phyloP scores from a whole-genome alignment of 2,113 vertebrate genomes.

The Toxotes jaculatrix region DNA sequence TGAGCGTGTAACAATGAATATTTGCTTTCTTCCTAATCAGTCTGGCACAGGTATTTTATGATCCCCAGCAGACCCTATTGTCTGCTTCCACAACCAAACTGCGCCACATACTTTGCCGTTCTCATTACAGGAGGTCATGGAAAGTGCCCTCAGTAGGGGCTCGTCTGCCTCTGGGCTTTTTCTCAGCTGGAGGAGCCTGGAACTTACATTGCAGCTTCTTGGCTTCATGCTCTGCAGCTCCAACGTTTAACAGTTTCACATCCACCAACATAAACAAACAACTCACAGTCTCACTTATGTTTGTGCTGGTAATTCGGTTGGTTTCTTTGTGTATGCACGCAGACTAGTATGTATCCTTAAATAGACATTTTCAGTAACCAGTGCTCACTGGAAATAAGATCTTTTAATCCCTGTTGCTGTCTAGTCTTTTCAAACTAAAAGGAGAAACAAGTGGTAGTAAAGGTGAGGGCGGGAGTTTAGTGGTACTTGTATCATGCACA shows the following conservation, averaged over 20 bases:
- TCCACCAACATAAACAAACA: conserved; percentile 61
- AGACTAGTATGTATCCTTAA: conserved; percentile 35
- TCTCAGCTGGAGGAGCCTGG: conserved; percentile 52
- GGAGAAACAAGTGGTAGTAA: conserved; percentile 57
- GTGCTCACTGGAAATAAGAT: conserved; percentile 69
- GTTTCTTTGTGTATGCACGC: not conserved
- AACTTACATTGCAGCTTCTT: conserved; percentile 58
- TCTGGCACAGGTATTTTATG: conserved; percentile 60
- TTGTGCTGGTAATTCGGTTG: conserved; percentile 12
- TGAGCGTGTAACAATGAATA: conserved; percentile 46
- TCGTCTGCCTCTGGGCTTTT: conserved; percentile 55
- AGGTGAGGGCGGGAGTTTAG: conserved; percentile 31
- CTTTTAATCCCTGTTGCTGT: conserved; percentile 64
- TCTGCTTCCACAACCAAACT: conserved; percentile 62
- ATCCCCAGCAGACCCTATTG: conserved; percentile 66
- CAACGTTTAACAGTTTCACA: conserved; percentile 65
- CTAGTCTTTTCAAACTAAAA: conserved; percentile 62
- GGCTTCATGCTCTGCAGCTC: conserved; percentile 46
- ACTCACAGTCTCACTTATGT: conserved; percentile 3
- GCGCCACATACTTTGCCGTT: conserved; percentile 69
- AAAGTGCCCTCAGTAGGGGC: conserved; percentile 76
- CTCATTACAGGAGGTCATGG: conserved; percentile 79
- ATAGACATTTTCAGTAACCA: conserved; percentile 55
- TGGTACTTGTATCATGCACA: conserved; percentile 12
- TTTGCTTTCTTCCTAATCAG: conserved; percentile 59